Evolutionary conservation across 2,113 vertebrate species (phyloP).

Genomic region (Alosa alosa): DNA sequence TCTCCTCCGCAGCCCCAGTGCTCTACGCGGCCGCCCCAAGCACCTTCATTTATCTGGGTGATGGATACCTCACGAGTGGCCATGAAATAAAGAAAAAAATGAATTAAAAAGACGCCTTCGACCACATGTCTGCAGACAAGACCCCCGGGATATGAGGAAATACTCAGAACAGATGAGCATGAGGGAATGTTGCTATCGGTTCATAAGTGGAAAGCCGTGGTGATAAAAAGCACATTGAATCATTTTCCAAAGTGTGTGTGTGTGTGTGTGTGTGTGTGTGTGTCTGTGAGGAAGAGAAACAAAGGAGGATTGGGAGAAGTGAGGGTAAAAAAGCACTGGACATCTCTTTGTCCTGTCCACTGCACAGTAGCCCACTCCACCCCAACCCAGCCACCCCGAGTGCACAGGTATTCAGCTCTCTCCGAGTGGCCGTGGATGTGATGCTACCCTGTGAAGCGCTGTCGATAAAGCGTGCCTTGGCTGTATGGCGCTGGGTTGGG

Average conservation of each 20-base stretch:
- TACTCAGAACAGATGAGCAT: neutral
- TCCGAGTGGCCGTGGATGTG: neutral
- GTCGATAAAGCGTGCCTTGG: neutral
- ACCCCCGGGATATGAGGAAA: neutral
- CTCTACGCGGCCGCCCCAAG: neutral
- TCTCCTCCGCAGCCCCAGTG: neutral
- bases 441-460: neutral
- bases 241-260: neutral
- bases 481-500: neutral
- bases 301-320: neutral
- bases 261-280: neutral
- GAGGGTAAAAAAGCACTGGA: neutral
- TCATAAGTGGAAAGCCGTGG: neutral
- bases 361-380: neutral
- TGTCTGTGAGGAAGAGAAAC: neutral
- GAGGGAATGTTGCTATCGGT: neutral
- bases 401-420: neutral
- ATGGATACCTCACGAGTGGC: neutral
- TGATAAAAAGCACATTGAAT: neutral
- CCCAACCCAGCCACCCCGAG: neutral
- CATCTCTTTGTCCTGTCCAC: neutral
- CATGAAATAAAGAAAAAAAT: neutral
- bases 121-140: neutral
- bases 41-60: neutral
- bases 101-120: too few species aligned